Evolutionary conservation across 1,140 invertebrate genomes (phyloP).

Genomic region (Drosophila takahashii): DNA sequence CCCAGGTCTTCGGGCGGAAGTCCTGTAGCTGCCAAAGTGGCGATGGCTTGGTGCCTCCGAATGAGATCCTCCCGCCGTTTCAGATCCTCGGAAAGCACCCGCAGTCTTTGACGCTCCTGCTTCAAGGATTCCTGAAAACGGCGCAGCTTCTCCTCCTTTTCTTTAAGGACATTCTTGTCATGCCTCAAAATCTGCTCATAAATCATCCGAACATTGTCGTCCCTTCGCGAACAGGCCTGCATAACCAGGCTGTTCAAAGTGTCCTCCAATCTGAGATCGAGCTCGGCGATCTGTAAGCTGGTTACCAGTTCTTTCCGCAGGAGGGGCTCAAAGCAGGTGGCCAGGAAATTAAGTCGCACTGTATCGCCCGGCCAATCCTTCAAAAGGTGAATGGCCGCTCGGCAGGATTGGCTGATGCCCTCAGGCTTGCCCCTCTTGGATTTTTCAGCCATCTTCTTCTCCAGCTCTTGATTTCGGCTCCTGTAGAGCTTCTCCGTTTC

Average conservation of each 20-base stretch:
- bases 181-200: conserved; percentile 48
- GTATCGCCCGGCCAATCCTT: conserved; percentile 32
- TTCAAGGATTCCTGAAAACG: conserved; percentile 1
- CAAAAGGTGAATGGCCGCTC: conserved; percentile 31
- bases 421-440: background rate
- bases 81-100: conserved; percentile 12
- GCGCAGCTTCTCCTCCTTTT: conserved; percentile 3
- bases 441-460: background rate
- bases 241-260: conserved; percentile 25
- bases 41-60: conserved; percentile 4
- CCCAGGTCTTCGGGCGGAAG: background rate
- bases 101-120: conserved; percentile 7
- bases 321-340: conserved; percentile 33
- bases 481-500: conserved; percentile 11
- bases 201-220: conserved; percentile 47
- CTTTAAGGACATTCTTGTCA: conserved; percentile 29
- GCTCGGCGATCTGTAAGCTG: conserved; percentile 2
- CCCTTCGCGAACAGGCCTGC: conserved; percentile 32
- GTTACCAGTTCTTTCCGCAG: conserved; percentile 18
- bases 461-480: background rate
- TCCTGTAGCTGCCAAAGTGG: background rate
- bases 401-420: conserved; percentile 5
- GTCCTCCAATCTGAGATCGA: conserved; percentile 52
- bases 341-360: conserved; percentile 39
- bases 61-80: conserved; percentile 16